A percentile compares a stretch with the other conserved stretches of the same genome.
These are phyloP conservation scores for Pectinophora gossypiella DNA, from an alignment of 1,140 invertebrate species.

Conservation along the genomic window DNA sequence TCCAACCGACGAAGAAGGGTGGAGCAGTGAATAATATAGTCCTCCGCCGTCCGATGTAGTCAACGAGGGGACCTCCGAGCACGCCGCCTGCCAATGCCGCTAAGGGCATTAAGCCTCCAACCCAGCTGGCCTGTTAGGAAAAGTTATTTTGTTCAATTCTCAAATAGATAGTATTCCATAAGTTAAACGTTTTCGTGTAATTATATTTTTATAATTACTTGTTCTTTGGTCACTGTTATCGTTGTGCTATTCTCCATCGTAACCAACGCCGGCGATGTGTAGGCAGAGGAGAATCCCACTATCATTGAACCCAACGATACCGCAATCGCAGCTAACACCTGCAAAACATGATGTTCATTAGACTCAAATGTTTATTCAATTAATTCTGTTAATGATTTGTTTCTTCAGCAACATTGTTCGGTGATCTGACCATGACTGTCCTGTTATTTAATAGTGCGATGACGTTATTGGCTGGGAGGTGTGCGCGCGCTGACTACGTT, in stretches of 20 bases:
- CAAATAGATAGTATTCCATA: no score
- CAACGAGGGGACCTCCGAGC: conserved; percentile 89
- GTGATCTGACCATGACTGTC: no score
- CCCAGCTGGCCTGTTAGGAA: conserved; percentile 87
- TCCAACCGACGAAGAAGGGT: conserved; percentile 91
- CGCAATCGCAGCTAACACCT: conserved; percentile 88
- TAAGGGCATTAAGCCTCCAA: conserved; percentile 92
- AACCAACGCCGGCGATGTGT: conserved; percentile 88
- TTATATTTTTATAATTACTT: conserved; percentile 53
- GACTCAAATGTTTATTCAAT: no score
- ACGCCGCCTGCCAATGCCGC: conserved; percentile 90
- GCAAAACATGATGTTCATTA: no score
- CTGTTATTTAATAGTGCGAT: conserved; percentile 2
- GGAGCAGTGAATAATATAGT: conserved; percentile 87
- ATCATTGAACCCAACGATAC: conserved; percentile 91
- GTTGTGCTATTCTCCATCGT: conserved; percentile 79
- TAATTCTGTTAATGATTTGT: no score
- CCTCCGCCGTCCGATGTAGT: conserved; percentile 88
- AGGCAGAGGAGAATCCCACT: conserved; percentile 90
- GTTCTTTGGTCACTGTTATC: conserved; percentile 77
- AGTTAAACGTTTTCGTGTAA: not conserved
- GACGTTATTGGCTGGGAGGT: conserved; percentile 30
- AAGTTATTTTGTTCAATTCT: conserved; percentile 1
- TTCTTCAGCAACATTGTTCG: no score
- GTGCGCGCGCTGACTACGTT: conserved; percentile 35